Evolutionary conservation across 2,888 invertebrate genomes (phyloP).

Genomic region (Pyrrhosoma nymphula): DNA sequence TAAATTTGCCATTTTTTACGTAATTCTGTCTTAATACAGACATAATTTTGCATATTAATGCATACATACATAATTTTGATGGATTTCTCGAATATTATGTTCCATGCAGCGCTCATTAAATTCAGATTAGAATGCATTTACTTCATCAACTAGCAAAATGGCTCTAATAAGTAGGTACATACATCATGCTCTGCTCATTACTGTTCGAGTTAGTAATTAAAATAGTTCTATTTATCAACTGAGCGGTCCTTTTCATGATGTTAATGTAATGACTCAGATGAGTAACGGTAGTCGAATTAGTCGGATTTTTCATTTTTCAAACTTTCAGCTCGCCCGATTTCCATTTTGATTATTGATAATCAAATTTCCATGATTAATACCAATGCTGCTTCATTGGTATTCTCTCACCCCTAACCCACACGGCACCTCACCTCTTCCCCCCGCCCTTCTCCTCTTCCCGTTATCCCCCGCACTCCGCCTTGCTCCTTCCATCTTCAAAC

Average conservation of each 20-base stretch:
- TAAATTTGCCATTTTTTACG: no score
- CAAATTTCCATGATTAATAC: slow-evolving; percentile 16
- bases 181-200: no score
- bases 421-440: neutral
- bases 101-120: no score
- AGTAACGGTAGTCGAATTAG: neutral
- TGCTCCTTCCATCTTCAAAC: neutral
- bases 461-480: neutral
- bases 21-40: no score
- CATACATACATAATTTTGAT: no score
- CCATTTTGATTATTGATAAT: slow-evolving; percentile 8
- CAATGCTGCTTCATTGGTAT: neutral
- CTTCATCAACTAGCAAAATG: no score
- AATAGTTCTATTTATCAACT: no score
- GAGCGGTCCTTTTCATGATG: neutral
- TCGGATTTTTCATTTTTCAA: neutral
- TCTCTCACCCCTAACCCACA: neutral
- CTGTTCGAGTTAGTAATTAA: no score
- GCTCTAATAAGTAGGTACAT: no score
- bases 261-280: neutral
- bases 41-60: no score
- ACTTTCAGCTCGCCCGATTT: neutral
- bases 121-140: no score
- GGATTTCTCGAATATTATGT: no score
- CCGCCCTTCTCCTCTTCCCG: neutral